phyloP scores from a whole-genome alignment of 2,888 invertebrate species.

The Therioaphis trifolii region DNA sequence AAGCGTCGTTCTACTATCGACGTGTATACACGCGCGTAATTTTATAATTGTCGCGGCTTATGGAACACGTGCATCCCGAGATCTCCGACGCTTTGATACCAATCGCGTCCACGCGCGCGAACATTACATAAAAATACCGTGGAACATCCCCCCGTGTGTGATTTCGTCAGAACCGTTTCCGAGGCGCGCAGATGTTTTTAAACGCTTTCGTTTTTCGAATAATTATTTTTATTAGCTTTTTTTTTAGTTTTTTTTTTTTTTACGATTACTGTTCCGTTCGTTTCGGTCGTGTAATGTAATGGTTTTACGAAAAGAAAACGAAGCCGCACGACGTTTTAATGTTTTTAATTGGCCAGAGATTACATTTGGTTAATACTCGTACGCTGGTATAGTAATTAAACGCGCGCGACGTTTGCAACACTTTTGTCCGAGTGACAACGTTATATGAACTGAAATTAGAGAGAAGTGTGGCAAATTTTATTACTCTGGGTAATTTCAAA shows the following conservation, averaged over 20 bases:
- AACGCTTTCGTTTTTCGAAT: neutral
- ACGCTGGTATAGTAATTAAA: neutral
- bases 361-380: neutral
- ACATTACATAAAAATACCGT: neutral
- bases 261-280: neutral
- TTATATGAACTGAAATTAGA: too few species aligned
- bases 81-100: neutral
- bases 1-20: neutral
- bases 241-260: too few species aligned
- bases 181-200: neutral
- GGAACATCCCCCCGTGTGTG: neutral
- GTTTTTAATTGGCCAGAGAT: neutral
- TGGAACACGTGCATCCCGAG: neutral
- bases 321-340: neutral
- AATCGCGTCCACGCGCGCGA: neutral
- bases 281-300: too few species aligned
- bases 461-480: too few species aligned
- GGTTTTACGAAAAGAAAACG: too few species aligned
- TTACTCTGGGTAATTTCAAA: too few species aligned
- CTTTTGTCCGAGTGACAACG: too few species aligned
- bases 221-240: neutral
- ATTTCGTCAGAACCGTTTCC: neutral
- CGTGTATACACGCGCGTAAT: neutral
- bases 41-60: neutral
- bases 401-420: neutral